These are phyloP conservation scores for Onychostruthus taczanowskii DNA, from an alignment of 2,113 vertebrate species.

Conservation along the genomic window DNA sequence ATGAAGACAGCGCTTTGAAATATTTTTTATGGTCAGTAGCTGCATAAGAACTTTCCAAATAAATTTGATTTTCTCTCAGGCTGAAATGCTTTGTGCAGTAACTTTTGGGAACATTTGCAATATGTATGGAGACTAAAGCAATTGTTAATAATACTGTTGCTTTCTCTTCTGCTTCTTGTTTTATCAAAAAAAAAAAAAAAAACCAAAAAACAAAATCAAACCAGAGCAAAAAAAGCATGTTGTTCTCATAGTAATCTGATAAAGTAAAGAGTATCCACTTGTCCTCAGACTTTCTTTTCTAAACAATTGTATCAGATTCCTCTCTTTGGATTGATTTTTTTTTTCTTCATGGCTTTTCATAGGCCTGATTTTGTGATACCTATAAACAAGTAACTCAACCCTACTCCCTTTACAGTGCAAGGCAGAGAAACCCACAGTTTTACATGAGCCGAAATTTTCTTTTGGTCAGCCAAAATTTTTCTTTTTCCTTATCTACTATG, in stretches of 20 bases:
- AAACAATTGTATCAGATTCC: background rate
- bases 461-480: background rate
- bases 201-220: background rate
- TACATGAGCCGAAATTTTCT: background rate
- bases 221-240: too few species aligned
- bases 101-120: background rate
- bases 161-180: background rate
- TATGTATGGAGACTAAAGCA: background rate
- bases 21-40: background rate
- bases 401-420: background rate
- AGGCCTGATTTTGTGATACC: background rate
- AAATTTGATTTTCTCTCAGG: background rate
- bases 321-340: background rate
- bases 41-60: background rate
- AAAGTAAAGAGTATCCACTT: background rate
- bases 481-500: fast-evolving
- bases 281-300: background rate
- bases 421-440: background rate
- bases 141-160: background rate
- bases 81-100: background rate
- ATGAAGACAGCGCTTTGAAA: background rate
- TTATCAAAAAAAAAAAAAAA: background rate
- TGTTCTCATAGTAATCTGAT: background rate
- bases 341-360: background rate
- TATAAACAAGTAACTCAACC: background rate